Percentiles rank a stretch among this genome's conserved stretches.
Evolutionary conservation across 2,113 vertebrate species (phyloP).

Genomic region (Malurus melanocephalus): DNA sequence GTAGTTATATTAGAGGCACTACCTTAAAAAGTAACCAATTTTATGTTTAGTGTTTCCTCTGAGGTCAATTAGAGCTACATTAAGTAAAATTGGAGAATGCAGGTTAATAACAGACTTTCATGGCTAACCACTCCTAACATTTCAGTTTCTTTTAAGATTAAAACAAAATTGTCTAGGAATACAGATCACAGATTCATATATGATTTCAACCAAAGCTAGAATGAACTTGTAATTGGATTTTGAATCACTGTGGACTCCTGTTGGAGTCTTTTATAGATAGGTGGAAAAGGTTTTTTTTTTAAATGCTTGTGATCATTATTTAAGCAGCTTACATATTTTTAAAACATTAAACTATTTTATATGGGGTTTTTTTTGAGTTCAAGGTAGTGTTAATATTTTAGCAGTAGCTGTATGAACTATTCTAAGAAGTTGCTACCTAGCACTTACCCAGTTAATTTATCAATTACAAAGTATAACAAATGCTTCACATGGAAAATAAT

Average conservation of each 20-base stretch:
- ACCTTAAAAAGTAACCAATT: not conserved
- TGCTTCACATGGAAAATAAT: not conserved
- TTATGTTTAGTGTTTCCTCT: not conserved
- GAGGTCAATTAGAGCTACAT: not conserved
- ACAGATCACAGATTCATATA: not conserved
- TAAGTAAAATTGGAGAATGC: not conserved
- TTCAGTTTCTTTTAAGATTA: not conserved
- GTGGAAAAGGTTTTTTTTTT: not conserved
- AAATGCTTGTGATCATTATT: not conserved
- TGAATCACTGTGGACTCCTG: not conserved
- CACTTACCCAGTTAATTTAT: not conserved
- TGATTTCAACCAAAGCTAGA: not conserved
- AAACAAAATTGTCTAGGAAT: not conserved
- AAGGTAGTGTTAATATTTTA: not conserved
- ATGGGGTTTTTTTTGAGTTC: not conserved
- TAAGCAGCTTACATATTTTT: not conserved
- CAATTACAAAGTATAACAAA: not conserved
- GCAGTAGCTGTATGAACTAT: not conserved
- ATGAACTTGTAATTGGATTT: not conserved
- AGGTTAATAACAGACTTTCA: not conserved
- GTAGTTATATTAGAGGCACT: not conserved
- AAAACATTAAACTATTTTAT: not conserved
- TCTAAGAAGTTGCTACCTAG: not conserved
- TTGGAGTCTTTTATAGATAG: not conserved
- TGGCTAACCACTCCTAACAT: not conserved